Percentiles rank a stretch among this genome's conserved stretches.
phyloP scores from a whole-genome alignment of 1,140 invertebrate genomes.

The Drosophila aff. region DNA sequence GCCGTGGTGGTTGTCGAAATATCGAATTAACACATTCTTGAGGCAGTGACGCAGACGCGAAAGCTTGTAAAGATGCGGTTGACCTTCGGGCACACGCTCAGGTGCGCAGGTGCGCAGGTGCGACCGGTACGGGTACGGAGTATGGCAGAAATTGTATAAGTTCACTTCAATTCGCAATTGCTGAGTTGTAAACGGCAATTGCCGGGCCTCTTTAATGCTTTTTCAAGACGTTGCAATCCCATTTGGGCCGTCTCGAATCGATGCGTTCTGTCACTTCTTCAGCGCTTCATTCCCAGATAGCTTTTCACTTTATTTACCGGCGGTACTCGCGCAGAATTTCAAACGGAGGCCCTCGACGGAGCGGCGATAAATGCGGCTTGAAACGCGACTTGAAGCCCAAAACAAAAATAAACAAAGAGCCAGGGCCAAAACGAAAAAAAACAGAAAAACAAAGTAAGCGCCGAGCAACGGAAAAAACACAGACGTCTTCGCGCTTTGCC shows the following conservation, averaged over 20 bases:
- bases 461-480: slow-evolving; percentile 3
- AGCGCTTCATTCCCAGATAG: slow-evolving; percentile 3
- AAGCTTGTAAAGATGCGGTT: slow-evolving; percentile 76
- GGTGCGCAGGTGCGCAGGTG: slow-evolving; percentile 12
- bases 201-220: neutral
- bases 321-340: slow-evolving; percentile 37
- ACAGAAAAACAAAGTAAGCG: slow-evolving; percentile 6
- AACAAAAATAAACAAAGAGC: slow-evolving; percentile 28
- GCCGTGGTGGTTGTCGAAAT: slow-evolving; percentile 38
- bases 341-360: slow-evolving; percentile 20
- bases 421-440: slow-evolving; percentile 13
- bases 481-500: slow-evolving; percentile 56
- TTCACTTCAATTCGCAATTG: slow-evolving; percentile 65
- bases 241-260: slow-evolving; percentile 41
- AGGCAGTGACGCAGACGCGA: slow-evolving; percentile 54
- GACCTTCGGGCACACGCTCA: slow-evolving; percentile 54
- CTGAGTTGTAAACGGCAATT: slow-evolving; percentile 25
- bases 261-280: slow-evolving; percentile 23
- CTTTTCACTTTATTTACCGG: slow-evolving; percentile 14
- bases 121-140: neutral
- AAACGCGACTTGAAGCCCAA: slow-evolving; percentile 29
- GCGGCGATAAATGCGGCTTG: slow-evolving; percentile 16
- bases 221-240: slow-evolving; percentile 25
- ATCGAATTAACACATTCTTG: slow-evolving; percentile 77
- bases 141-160: slow-evolving; percentile 24